Evolutionary conservation across 2,797 vertebrate species (phyloP), one percentile per base, ranked within the genome.

Genomic region (Pogoniulus pusillus): DNA sequence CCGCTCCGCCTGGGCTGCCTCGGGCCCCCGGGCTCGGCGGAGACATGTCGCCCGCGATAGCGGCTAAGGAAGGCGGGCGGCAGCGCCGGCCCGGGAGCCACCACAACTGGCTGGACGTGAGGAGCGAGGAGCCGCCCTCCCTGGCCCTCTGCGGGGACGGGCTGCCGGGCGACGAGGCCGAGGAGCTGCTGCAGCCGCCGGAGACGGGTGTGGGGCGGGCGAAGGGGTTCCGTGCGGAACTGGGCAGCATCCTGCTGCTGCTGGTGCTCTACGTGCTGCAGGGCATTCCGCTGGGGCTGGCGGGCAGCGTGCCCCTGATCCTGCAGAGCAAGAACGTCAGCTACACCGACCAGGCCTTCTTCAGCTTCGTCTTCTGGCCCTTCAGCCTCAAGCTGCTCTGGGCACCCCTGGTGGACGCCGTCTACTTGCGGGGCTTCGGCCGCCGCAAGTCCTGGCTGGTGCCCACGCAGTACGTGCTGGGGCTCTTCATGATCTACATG

Each of bases 321-420:
- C 91, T 99, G 93, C 99, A 99, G 96, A 98, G 98, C 96, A 99
- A 98, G 96, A 98, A 82, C 2, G 98, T 98, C 64, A 99, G 99
- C 96, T 99, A 99, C 95, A 99, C 96, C 37, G 98, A 99, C 96
- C 99, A 99, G 93, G 99, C 99, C 43, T 99, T 98, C 94, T 99
- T 99, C 96, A 99, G 99, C 96, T 98, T 99, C 29, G 99, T 99
- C 53, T 99, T 99, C 92, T 99, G 99, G 99, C 99, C 99, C 4
- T 99, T 99, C 94, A 99, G 99, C 65, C 98, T 99, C 66, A 99
- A 99, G 93, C 97, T 99, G 91, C 96, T 99, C 10, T 99, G 99
- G 99, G 99, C 99, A 0, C 99, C 99, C 0, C 96, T 99, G 93
- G 99, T 99, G 81, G 99, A 99, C 30, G 98, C 99, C 1, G 97